These are phyloP conservation scores for Electrona antarctica DNA, from an alignment of 2,113 vertebrate genomes.

Conservation along the genomic window DNA sequence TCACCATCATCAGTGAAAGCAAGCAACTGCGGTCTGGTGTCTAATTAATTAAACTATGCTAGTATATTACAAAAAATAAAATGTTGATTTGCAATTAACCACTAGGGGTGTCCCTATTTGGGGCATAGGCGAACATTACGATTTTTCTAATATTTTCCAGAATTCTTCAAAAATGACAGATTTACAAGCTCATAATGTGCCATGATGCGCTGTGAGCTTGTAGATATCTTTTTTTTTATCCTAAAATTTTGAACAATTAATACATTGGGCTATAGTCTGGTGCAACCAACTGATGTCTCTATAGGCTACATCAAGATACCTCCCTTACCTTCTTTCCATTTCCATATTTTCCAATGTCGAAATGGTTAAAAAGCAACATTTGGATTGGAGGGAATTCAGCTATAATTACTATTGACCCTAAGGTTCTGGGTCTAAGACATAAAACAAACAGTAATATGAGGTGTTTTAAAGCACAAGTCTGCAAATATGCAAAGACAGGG, in stretches of 20 bases:
- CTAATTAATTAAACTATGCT: conserved; percentile 7
- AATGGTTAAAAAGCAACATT: conserved; percentile 82
- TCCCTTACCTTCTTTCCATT: conserved; percentile 29
- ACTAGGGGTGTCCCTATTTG: neutral
- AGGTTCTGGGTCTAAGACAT: conserved; percentile 77
- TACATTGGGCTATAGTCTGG: neutral
- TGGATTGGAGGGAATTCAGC: conserved; percentile 69
- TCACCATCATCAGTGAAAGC: conserved; percentile 2
- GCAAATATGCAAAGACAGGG: conserved; percentile 90
- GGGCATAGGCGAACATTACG: too few species aligned
- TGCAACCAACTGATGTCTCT: neutral
- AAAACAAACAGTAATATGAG: conserved; percentile 86
- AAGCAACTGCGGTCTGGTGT: conserved; percentile 13
- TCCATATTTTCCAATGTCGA: conserved; percentile 54
- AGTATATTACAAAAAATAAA: conserved; percentile 3
- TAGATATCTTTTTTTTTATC: neutral
- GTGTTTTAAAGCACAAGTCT: conserved; percentile 86
- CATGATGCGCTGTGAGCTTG: neutral
- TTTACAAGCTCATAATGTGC: too few species aligned
- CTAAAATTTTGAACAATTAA: too few species aligned
- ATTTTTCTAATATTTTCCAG: too few species aligned
- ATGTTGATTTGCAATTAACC: neutral
- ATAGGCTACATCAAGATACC: conserved; percentile 14
- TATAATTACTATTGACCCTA: conserved; percentile 83
- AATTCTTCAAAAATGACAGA: too few species aligned